These are phyloP conservation scores for Acanthoscelides obtectus DNA, from an alignment of 2,888 invertebrate species.

Conservation along the genomic window DNA sequence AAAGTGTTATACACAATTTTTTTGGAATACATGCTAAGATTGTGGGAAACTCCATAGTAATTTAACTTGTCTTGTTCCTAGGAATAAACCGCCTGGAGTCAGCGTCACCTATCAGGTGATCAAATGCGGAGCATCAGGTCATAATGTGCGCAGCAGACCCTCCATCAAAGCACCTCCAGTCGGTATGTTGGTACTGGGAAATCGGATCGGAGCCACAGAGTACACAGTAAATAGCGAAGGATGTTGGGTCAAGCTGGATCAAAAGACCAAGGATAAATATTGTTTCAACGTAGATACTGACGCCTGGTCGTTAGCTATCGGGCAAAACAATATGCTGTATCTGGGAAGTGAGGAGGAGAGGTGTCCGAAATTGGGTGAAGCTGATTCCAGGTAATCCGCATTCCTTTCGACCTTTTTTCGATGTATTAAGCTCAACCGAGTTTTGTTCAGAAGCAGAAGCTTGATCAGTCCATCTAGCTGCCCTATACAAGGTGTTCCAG, in stretches of 20 bases:
- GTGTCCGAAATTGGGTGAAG: too few species aligned
- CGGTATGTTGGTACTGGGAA: constrained; percentile 62
- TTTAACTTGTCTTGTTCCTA: constrained; percentile 13
- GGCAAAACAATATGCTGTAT: constrained; percentile 60
- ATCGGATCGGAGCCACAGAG: constrained; percentile 59
- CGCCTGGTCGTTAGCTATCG: constrained; percentile 68
- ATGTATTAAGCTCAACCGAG: too few species aligned
- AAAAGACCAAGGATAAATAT: constrained; percentile 58
- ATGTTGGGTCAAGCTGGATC: constrained; percentile 62
- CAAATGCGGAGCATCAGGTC: constrained; percentile 71
- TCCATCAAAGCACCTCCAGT: constrained; percentile 65
- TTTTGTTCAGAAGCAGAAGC: too few species aligned
- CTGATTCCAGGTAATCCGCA: too few species aligned
- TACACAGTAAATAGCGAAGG: constrained; percentile 62
- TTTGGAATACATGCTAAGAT: too few species aligned
- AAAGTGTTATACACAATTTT: too few species aligned
- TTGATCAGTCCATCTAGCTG: too few species aligned
- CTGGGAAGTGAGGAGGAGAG: constrained; percentile 48
- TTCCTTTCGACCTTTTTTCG: too few species aligned
- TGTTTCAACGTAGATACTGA: constrained; percentile 64
- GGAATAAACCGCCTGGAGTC: constrained; percentile 20
- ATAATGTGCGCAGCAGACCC: constrained; percentile 65
- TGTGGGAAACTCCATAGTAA: too few species aligned
- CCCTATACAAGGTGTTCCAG: too few species aligned
- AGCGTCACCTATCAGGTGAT: constrained; percentile 59